These are phyloP conservation scores for Poecile montanus DNA, from an alignment of 2,797 vertebrate species.

Conservation along the genomic window DNA sequence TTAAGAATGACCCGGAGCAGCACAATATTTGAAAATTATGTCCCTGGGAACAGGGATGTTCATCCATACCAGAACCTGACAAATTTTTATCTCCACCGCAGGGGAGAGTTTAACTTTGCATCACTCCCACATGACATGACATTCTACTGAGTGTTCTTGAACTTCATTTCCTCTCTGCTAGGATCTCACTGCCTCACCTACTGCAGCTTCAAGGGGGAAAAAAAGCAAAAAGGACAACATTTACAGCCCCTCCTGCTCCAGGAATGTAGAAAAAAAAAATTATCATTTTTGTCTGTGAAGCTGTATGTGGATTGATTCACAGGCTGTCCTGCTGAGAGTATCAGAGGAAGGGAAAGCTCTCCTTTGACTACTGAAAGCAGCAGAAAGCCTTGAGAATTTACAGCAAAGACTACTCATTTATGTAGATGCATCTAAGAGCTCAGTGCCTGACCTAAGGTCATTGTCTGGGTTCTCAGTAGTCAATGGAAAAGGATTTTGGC, in stretches of 20 bases:
- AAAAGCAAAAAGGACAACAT: neutral
- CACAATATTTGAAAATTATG: neutral
- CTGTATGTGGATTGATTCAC: neutral
- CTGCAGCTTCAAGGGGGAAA: neutral
- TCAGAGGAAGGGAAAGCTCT: neutral
- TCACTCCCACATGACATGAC: neutral
- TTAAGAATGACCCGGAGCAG: slow-evolving; percentile 20
- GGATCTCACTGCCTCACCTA: neutral
- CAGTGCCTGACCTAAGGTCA: neutral
- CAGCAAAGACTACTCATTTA: neutral
- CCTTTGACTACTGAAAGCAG: neutral
- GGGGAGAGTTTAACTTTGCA: slow-evolving; percentile 9
- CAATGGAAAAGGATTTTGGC: neutral
- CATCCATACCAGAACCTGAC: neutral
- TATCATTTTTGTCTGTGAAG: neutral
- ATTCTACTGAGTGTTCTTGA: neutral
- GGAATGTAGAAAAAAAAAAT: neutral
- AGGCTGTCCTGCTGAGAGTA: neutral
- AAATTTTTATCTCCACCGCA: neutral
- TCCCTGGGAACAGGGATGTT: neutral
- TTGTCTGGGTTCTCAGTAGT: neutral
- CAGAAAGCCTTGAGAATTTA: neutral
- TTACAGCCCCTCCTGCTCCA: neutral
- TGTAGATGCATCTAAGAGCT: neutral
- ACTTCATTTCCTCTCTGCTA: neutral